These are phyloP conservation scores for Tetramorium alpestre DNA, from an alignment of 1,140 invertebrate species.

Conservation along the genomic window DNA sequence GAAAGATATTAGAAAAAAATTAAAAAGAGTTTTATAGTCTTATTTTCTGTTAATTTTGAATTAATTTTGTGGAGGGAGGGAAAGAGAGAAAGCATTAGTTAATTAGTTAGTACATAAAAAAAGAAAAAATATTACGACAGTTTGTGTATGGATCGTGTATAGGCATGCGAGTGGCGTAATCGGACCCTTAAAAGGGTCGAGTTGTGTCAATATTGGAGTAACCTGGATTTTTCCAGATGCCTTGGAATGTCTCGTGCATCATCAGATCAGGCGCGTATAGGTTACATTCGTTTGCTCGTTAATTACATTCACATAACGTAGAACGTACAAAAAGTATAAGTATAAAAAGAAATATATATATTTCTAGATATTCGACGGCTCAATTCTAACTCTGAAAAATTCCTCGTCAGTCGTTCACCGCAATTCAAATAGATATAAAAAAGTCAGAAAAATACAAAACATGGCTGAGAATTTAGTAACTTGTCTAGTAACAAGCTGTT, in stretches of 20 bases:
- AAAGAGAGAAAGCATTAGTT: background rate
- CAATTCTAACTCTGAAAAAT: background rate
- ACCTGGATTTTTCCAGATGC: constrained; percentile 49
- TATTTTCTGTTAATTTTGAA: background rate
- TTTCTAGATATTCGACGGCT: background rate
- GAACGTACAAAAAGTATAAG: background rate
- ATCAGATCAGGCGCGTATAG: constrained; percentile 6
- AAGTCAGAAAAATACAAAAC: background rate
- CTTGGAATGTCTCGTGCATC: constrained; percentile 22
- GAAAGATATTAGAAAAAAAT: background rate
- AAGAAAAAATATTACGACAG: background rate
- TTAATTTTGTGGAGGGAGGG: background rate
- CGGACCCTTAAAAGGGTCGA: constrained; percentile 54
- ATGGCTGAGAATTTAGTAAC: background rate
- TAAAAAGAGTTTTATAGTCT: too few relatives aligned
- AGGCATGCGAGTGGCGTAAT: constrained; percentile 51
- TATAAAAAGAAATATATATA: background rate
- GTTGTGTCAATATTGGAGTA: constrained; percentile 65
- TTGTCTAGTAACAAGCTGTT: background rate
- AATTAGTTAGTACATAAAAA: constrained; percentile 31
- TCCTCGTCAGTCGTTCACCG: background rate
- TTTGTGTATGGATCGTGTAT: constrained; percentile 25
- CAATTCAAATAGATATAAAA: background rate
- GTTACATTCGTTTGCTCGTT: background rate
- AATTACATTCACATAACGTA: background rate